Conservation (phyloP, 2,113 vertebrate species). For the Lipophrys pholis region DNA sequence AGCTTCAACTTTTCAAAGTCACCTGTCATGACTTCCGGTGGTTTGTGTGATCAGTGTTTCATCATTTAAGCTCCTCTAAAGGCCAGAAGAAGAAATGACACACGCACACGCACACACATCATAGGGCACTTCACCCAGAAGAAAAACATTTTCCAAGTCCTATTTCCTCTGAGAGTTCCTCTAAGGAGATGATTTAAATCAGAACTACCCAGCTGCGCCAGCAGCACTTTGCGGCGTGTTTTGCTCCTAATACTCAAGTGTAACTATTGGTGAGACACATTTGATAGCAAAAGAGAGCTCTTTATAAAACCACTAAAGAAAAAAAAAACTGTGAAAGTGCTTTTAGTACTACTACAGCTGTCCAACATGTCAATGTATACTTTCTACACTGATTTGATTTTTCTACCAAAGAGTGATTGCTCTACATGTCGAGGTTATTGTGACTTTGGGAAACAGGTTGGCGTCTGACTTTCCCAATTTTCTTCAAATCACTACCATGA, state of each 20-base stretch:
- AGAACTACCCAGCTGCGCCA: constrained; percentile 9
- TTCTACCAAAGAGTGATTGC: neutral
- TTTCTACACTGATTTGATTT: constrained; percentile 1
- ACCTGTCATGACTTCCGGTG: neutral
- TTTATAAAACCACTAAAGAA: neutral
- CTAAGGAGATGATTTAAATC: constrained; percentile 29
- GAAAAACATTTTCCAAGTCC: constrained; percentile 25
- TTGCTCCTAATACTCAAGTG: neutral
- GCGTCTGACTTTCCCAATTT: neutral
- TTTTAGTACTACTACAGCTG: neutral
- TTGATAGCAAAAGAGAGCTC: constrained; percentile 10
- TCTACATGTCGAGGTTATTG: neutral
- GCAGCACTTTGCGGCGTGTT: constrained; percentile 5
- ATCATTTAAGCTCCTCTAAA: constrained; percentile 10
- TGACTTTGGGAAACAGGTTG: neutral
- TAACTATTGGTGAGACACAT: constrained; percentile 1
- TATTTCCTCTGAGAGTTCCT: constrained; percentile 24
- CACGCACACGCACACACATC: constrained; percentile 4
- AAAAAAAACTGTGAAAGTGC: neutral
- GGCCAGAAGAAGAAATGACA: neutral
- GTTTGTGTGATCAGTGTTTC: neutral
- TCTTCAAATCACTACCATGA: neutral
- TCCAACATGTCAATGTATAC: neutral
- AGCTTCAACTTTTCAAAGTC: neutral
- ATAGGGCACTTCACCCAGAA: constrained; percentile 7